Conservation (phyloP, 2,797 vertebrate species). For the Tolypeutes matacus region DNA sequence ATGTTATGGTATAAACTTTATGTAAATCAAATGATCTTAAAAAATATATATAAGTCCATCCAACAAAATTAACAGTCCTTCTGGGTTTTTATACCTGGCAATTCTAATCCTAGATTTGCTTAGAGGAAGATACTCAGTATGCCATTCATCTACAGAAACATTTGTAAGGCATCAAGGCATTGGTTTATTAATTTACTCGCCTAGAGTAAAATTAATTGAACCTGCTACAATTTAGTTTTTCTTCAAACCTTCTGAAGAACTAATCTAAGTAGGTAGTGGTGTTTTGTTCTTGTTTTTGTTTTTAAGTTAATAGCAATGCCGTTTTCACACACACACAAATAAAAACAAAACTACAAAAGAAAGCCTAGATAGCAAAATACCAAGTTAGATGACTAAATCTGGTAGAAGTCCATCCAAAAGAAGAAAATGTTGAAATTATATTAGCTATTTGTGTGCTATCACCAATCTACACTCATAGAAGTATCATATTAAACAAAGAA, state of each 20-base stretch:
- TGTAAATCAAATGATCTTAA: slow-evolving; percentile 28
- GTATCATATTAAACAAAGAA: background rate
- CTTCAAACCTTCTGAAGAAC: background rate
- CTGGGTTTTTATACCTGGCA: slow-evolving; percentile 51
- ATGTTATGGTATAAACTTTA: background rate
- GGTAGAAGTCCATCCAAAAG: background rate
- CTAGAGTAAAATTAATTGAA: slow-evolving; percentile 38
- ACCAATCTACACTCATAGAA: slow-evolving; percentile 12
- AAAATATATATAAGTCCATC: background rate
- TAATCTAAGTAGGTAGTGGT: background rate
- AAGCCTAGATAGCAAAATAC: background rate
- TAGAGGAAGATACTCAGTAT: background rate
- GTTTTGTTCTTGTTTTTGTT: background rate
- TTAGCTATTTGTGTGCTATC: background rate
- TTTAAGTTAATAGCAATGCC: background rate
- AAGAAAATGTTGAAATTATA: background rate
- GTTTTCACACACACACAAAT: background rate
- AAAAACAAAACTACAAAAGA: background rate
- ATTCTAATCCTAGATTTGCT: slow-evolving; percentile 39
- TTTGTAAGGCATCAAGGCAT: background rate
- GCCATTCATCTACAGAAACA: background rate
- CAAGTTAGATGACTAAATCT: background rate
- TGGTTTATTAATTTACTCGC: background rate
- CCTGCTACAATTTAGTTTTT: background rate
- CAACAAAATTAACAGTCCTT: slow-evolving; percentile 38